Conservation (phyloP, 2,797 vertebrate species). For the Petrocephalus schoutedeni region DNA sequence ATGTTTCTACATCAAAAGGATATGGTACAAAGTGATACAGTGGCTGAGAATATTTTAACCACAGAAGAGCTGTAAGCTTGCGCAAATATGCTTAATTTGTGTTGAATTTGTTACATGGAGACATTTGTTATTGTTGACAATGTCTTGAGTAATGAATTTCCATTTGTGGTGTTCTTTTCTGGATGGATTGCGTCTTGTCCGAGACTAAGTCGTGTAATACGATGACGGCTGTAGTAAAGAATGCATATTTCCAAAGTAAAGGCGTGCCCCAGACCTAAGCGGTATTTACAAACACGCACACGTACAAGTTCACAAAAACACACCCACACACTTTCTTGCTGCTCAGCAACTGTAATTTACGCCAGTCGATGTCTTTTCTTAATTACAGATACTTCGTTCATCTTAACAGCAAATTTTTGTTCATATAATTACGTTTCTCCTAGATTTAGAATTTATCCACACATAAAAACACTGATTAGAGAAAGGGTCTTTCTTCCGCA, state of each 20-base stretch:
- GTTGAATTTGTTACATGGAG: neutral
- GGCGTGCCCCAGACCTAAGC: neutral
- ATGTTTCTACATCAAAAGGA: neutral
- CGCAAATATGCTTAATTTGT: neutral
- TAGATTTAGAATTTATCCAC: neutral
- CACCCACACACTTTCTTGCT: neutral
- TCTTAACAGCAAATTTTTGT: conserved; percentile 15
- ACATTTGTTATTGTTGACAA: neutral
- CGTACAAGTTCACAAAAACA: neutral
- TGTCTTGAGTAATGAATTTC: conserved; percentile 6
- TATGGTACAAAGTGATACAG: neutral
- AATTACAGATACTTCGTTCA: conserved; percentile 18
- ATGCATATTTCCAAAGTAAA: conserved; percentile 1
- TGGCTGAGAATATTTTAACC: neutral
- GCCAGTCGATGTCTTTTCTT: neutral
- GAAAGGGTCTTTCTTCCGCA: neutral
- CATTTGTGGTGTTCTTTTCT: neutral
- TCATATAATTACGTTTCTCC: conserved; percentile 19
- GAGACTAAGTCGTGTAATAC: neutral
- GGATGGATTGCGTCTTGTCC: conserved; percentile 1
- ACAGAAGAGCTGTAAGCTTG: neutral
- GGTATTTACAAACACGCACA: conserved; percentile 15
- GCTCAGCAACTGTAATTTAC: conserved; percentile 21
- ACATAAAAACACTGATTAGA: conserved; percentile 15
- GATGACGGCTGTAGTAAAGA: neutral